Conservation (phyloP, 1,140 invertebrate species). For the Phenacoccus solenopsis region DNA sequence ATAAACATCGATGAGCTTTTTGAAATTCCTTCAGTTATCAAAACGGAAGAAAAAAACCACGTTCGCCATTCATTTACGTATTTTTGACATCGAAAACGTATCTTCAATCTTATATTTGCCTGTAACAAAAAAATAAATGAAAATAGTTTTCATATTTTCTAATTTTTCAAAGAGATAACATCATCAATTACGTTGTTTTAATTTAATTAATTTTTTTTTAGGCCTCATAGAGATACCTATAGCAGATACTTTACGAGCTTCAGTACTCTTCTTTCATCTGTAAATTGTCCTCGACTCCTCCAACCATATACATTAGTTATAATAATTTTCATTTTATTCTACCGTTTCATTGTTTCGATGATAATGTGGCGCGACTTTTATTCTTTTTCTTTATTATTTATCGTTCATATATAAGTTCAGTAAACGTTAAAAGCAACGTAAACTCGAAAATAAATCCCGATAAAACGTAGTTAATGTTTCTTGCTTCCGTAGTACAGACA, state of each 20-base stretch:
- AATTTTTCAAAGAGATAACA: too few relatives aligned
- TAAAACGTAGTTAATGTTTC: neutral
- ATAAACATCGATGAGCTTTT: neutral
- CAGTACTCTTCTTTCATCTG: too few relatives aligned
- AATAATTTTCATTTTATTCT: neutral
- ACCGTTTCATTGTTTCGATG: neutral
- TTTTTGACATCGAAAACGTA: slow-evolving; percentile 3
- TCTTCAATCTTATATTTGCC: neutral
- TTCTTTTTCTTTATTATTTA: neutral
- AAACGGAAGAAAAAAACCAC: too few relatives aligned
- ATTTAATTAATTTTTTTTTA: too few relatives aligned
- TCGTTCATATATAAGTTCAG: neutral
- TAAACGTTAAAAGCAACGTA: neutral
- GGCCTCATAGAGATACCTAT: too few relatives aligned
- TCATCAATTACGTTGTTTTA: too few relatives aligned
- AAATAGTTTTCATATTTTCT: too few relatives aligned
- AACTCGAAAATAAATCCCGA: neutral
- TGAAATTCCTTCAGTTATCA: neutral
- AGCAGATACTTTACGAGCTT: too few relatives aligned
- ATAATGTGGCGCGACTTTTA: neutral
- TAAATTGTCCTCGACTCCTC: neutral
- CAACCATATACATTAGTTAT: neutral
- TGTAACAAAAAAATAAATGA: neutral
- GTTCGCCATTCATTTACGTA: neutral
- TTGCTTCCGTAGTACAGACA: neutral